These are phyloP conservation scores for Lepeophtheirus nordmannii DNA, from an alignment of 2,888 invertebrate genomes.

Conservation along the genomic window DNA sequence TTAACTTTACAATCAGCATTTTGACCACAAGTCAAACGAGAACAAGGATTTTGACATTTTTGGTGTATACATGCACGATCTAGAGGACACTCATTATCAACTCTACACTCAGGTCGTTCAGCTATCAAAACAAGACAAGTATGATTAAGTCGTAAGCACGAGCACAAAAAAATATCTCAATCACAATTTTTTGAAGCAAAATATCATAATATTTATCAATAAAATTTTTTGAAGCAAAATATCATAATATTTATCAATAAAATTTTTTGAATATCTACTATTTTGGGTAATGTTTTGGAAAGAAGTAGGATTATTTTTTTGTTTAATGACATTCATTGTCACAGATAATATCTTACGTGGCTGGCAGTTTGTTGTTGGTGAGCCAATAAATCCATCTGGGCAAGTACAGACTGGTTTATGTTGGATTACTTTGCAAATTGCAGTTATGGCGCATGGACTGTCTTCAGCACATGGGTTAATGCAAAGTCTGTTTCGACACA, in stretches of 20 bases:
- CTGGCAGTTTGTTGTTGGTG: slow-evolving; percentile 67
- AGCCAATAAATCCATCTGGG: slow-evolving; percentile 68
- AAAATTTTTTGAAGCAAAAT: no score
- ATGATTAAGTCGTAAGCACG: no score
- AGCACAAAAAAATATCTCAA: no score
- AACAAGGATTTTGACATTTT: slow-evolving; percentile 28
- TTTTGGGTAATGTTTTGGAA: no score
- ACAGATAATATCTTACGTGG: slow-evolving; percentile 46
- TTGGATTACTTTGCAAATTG: slow-evolving; percentile 56
- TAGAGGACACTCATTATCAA: slow-evolving; percentile 31
- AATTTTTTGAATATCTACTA: no score
- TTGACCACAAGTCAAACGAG: slow-evolving; percentile 44
- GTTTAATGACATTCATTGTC: no score
- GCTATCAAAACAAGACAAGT: slow-evolving; percentile 46
- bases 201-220: no score
- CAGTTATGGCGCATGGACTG: slow-evolving; percentile 62
- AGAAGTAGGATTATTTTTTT: no score
- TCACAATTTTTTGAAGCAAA: no score
- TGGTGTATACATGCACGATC: slow-evolving; percentile 31
- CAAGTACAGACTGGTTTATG: slow-evolving; percentile 71
- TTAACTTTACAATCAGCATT: slow-evolving; percentile 48
- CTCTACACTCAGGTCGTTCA: slow-evolving; percentile 29
- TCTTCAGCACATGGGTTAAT: slow-evolving; percentile 61
- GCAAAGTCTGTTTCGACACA: slow-evolving; percentile 63
- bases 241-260: no score